Conservation (phyloP, 2,888 invertebrate species). For the Limenitis camilla region DNA sequence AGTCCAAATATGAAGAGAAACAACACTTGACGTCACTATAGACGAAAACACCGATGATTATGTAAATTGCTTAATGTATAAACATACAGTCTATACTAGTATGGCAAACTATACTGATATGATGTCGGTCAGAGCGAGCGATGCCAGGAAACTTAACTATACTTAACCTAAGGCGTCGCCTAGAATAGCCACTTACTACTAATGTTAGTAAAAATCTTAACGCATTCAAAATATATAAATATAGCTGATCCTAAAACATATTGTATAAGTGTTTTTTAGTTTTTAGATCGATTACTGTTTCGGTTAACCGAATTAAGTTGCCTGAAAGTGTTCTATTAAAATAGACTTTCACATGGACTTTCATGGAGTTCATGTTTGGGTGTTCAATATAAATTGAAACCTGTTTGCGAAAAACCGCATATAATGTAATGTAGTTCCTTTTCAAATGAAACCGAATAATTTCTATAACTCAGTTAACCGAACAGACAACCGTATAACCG, state of each 20-base stretch:
- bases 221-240: conserved; percentile 72
- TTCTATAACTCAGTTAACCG: too few species aligned
- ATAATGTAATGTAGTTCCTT: too few species aligned
- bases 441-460: too few species aligned
- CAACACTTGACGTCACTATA: conserved; percentile 20
- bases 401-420: too few species aligned
- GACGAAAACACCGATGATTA: conserved; percentile 55
- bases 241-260: conserved; percentile 62
- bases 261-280: conserved; percentile 56
- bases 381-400: too few species aligned
- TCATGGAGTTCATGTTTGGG: too few species aligned
- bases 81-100: conserved; percentile 55
- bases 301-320: background rate
- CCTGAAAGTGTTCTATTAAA: too few species aligned
- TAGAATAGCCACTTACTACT: conserved; percentile 64
- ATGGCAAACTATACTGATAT: conserved; percentile 70
- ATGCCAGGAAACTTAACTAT: conserved; percentile 32
- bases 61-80: conserved; percentile 57
- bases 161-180: conserved; percentile 26
- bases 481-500: too few species aligned
- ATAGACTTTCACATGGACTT: too few species aligned
- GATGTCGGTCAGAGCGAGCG: conserved; percentile 36
- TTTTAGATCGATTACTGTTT: background rate
- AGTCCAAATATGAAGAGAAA: conserved; percentile 8
- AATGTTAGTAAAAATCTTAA: conserved; percentile 73